Conservation (phyloP, 2,797 vertebrate species). For the Florisuga fusca region DNA sequence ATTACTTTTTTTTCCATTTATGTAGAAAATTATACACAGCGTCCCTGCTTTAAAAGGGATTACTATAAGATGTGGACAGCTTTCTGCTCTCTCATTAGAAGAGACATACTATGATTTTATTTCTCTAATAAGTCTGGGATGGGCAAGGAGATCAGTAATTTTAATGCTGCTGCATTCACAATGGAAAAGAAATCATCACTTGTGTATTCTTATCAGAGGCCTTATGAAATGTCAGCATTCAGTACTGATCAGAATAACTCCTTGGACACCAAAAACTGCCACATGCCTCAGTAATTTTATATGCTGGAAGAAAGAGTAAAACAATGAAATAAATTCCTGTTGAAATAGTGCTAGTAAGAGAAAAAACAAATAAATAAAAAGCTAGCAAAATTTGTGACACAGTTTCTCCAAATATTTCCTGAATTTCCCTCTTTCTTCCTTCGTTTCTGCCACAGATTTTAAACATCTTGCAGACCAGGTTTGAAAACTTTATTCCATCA, state of each 20-base stretch:
- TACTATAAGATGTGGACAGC: constrained; percentile 54
- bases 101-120: constrained; percentile 67
- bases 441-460: background rate
- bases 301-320: constrained; percentile 44
- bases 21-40: constrained; percentile 69
- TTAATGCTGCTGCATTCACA: constrained; percentile 62
- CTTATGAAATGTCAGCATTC: constrained; percentile 50
- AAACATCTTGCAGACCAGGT: background rate
- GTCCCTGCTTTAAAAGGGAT: constrained; percentile 68
- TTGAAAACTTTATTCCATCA: background rate
- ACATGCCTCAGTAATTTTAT: constrained; percentile 44
- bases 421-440: background rate
- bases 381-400: background rate
- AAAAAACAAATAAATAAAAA: background rate
- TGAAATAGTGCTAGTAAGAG: constrained; percentile 3
- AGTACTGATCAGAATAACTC: constrained; percentile 45
- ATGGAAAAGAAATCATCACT: constrained; percentile 57
- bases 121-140: constrained; percentile 66
- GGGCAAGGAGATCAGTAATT: constrained; percentile 69
- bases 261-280: background rate
- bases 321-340: constrained; percentile 36
- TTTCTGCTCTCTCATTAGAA: constrained; percentile 74
- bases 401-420: background rate
- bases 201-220: constrained; percentile 63
- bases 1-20: constrained; percentile 69